A percentile compares a stretch with the other conserved stretches of the same genome.
phyloP scores from a whole-genome alignment of 2,113 vertebrate species.

The Dasyurus viverrinus region DNA sequence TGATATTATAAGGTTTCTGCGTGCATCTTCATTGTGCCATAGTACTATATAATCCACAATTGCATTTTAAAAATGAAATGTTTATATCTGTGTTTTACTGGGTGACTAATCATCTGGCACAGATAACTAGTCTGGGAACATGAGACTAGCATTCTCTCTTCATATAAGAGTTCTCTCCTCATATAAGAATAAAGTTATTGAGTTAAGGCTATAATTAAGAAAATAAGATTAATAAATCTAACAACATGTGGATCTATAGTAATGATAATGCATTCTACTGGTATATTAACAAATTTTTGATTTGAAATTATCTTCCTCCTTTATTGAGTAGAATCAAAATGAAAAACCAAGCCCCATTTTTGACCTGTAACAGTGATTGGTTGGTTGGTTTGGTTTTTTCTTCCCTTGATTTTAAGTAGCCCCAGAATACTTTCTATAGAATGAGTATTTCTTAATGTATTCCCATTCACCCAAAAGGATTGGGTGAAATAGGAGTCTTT shows the following conservation, averaged over 20 bases:
- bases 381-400: background rate
- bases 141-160: background rate
- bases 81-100: constrained; percentile 58
- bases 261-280: background rate
- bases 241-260: background rate
- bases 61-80: constrained; percentile 67
- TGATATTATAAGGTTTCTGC: background rate
- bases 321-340: background rate
- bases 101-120: constrained; percentile 37
- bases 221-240: constrained; percentile 16
- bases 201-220: background rate
- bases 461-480: constrained; percentile 8
- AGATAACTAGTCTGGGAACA: constrained; percentile 8
- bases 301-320: background rate
- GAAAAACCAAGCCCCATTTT: constrained; percentile 16
- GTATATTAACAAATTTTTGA: background rate
- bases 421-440: background rate
- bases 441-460: background rate
- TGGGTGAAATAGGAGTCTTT: background rate
- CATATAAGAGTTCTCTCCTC: background rate
- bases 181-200: constrained; percentile 31
- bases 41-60: constrained; percentile 43
- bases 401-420: constrained; percentile 16
- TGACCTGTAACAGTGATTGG: background rate
- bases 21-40: constrained; percentile 42